These are phyloP conservation scores for Hybos culiciformis DNA, from an alignment of 2,888 invertebrate species.

Conservation along the genomic window DNA sequence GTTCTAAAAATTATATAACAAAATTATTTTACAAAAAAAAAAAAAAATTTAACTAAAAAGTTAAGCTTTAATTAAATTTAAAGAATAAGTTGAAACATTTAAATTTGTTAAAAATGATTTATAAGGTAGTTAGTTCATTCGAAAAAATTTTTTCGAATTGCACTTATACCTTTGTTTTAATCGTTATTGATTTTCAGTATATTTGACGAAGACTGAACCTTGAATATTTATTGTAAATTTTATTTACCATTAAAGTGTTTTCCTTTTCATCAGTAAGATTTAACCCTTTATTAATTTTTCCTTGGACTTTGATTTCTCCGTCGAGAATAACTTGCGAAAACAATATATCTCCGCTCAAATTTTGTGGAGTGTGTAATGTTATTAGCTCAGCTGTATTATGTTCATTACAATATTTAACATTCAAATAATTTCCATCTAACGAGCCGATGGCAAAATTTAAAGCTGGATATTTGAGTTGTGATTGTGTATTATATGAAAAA, in stretches of 20 bases:
- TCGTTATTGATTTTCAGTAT: no score
- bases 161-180: no score
- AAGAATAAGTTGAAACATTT: no score
- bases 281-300: slow-evolving; percentile 36
- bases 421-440: slow-evolving; percentile 34
- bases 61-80: no score
- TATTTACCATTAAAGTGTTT: slow-evolving; percentile 41
- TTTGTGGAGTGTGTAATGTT: slow-evolving; percentile 37
- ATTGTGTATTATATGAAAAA: no score
- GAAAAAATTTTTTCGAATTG: neutral
- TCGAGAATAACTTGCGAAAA: slow-evolving; percentile 31
- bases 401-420: slow-evolving; percentile 36
- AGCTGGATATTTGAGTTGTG: slow-evolving; percentile 31
- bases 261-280: slow-evolving; percentile 34
- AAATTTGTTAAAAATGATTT: neutral
- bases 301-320: slow-evolving; percentile 19
- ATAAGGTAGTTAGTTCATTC: neutral
- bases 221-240: neutral
- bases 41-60: slow-evolving; percentile 1
- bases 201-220: neutral
- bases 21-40: no score
- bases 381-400: slow-evolving; percentile 36
- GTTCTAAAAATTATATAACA: no score
- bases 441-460: slow-evolving; percentile 34
- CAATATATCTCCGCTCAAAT: slow-evolving; percentile 28